Evolutionary conservation across 2,113 vertebrate genomes (phyloP), one percentile per base, ranked within the genome.

Genomic region (Cheilinus undulatus): DNA sequence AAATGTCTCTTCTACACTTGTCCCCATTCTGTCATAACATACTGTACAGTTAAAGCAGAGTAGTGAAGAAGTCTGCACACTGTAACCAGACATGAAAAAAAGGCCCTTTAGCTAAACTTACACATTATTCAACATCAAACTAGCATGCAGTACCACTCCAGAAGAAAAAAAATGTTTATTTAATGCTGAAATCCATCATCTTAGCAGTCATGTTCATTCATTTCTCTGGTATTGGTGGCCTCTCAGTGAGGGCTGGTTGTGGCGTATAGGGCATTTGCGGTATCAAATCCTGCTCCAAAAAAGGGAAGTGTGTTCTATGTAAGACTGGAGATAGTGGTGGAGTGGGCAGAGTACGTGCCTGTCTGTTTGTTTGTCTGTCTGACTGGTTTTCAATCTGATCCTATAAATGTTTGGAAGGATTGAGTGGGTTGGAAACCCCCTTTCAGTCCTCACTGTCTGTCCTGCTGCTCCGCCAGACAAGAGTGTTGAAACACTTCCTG

Each of bases 21-120:
- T 65, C 79, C 83, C 78, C 89, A 85, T 92, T 90, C 90, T 91
- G 81, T 91, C 86, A 86, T 56, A 61, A 43, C 71, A 54, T 74
- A 4, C 15, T 11, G 42, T 45, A 76, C 64, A 68, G 46, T 77
- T 70, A 68, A 36, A 54, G 58, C 2, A 3, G 15, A 51, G 27
- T 4, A 27, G 50, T 30, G 30, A 14, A 68, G 24, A 34, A 45
- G 42, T 66, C 42, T 58, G 42, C 52, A 24, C 32, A 63, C 40
- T 63, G 51, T 52, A 73, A 68, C 59, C 63, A 58, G 54, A 65
- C 43, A 53, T 45, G 49, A 70, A 68, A 81, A 69, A 75, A 69
- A 76, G 17, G 32, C 63, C 80, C 69, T 68, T 64, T 22, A 81
- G 74, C 67, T 61, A 73, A 67, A 54, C 57, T 61, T 80, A 30